Evolutionary conservation across 30 jellyfish, hydroid and myxozoan species (phyloP), one percentile per base, ranked within the genome.

Genomic region (Cassiopea andromeda): DNA sequence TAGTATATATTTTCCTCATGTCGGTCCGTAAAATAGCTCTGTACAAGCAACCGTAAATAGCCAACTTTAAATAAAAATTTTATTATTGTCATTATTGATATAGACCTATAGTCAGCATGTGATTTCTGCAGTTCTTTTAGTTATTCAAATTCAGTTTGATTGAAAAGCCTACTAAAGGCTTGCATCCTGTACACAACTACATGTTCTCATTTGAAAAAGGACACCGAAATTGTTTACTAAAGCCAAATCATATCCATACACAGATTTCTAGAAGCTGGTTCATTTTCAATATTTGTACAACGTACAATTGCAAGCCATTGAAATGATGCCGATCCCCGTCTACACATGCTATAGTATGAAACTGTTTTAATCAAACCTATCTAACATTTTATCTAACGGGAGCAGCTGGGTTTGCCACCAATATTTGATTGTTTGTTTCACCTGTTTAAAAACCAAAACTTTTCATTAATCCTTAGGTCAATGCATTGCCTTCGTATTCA

Each of bases 361-460:
- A 77, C 86, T 49, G 86, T 77, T 75, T 75, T 75, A 47, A 46
- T 46, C 84, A 75, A 46, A 46, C 69, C 47, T 14, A 46, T 27
- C 74, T 18, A 60, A 44, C 50, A 77, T 77, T 48, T 77, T 50
- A 77, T 49, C 18, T 60, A 58, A 57, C 12, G 17, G 38, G 50
- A 47, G 49, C 86, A 77, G 73, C 86, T 49, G 59, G 18, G 49
- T 48, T 77, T 77, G 54, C 79, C 4, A 15, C 15, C 49, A 19
- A 70, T 70, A 70, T 70, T 70, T 70, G 79, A 8, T 2, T 70
- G 38, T 70, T 43, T 19, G 27, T 70, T 15, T 70, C 79, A 70
- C 79, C 79, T 70, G 79, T 60, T 19, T 70, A 38, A 70, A 14
- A 17, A 64, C 19, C 73, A 64, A 64, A 17, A 7, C 73, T 64